A percentile compares a stretch with the other conserved stretches of the same genome.
Evolutionary conservation across 1,140 invertebrate genomes (phyloP).

Genomic region (Adoxophyes honmai): DNA sequence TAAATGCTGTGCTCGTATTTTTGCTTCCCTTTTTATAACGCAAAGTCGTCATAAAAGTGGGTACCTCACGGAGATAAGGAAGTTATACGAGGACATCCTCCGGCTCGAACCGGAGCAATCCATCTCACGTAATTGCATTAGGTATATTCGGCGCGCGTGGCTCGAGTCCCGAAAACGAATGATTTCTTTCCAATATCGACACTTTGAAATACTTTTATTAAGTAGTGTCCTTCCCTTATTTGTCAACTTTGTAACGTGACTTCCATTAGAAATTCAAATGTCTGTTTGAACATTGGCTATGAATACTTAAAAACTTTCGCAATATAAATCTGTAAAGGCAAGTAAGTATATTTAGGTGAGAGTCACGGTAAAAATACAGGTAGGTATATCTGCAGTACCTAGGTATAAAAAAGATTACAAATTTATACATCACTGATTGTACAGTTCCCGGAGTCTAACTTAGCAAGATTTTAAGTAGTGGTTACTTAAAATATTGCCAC

Average conservation of each 20-base stretch:
- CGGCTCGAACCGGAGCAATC: slow-evolving; percentile 35
- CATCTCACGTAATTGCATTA: slow-evolving; percentile 46
- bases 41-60: slow-evolving; percentile 36
- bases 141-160: slow-evolving; percentile 38
- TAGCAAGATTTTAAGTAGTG: too few species aligned
- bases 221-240: neutral
- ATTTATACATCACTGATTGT: too few species aligned
- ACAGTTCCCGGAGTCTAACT: too few species aligned
- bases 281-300: too few species aligned
- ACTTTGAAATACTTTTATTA: slow-evolving; percentile 20
- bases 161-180: slow-evolving; percentile 29
- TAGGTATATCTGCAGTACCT: too few species aligned
- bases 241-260: neutral
- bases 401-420: too few species aligned
- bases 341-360: too few species aligned
- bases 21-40: slow-evolving; percentile 34
- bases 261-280: too few species aligned
- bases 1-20: slow-evolving; percentile 22
- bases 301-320: too few species aligned
- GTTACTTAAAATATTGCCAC: too few species aligned
- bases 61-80: slow-evolving; percentile 35
- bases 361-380: too few species aligned
- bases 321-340: too few species aligned
- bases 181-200: slow-evolving; percentile 37
- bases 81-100: slow-evolving; percentile 35